phyloP scores from a whole-genome alignment of 2,113 vertebrate genomes.

The Pleuronectes platessa region DNA sequence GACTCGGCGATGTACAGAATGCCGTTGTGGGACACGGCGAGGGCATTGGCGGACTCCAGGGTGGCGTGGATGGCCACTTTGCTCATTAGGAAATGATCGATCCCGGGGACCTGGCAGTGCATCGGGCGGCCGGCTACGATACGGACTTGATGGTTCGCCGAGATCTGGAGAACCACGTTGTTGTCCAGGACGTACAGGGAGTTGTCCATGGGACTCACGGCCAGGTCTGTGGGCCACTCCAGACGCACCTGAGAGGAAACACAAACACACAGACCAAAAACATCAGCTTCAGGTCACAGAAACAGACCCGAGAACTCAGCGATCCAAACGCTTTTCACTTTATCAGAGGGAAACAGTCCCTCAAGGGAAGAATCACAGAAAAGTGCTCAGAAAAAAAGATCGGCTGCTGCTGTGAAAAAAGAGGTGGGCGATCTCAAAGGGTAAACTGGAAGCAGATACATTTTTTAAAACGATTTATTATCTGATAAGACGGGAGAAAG shows the following conservation, averaged over 20 bases:
- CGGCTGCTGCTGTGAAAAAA: constrained; percentile 24
- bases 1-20: constrained; percentile 96
- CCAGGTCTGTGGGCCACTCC: constrained; percentile 97
- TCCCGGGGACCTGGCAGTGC: constrained; percentile 98
- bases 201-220: constrained; percentile 97
- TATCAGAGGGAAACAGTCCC: constrained; percentile 32
- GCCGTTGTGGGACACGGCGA: constrained; percentile 93
- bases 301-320: constrained; percentile 33
- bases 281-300: constrained; percentile 38
- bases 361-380: constrained; percentile 39
- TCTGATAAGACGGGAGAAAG: constrained; percentile 55
- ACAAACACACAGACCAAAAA: constrained; percentile 21
- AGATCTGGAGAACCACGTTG: constrained; percentile 96
- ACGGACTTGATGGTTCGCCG: constrained; percentile 97
- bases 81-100: constrained; percentile 96
- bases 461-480: constrained; percentile 49
- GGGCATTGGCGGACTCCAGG: constrained; percentile 91
- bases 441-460: constrained; percentile 32
- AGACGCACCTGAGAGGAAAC: constrained; percentile 87
- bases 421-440: not conserved
- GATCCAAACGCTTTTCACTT: constrained; percentile 54
- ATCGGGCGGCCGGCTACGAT: constrained; percentile 95
- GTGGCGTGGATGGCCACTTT: constrained; percentile 95
- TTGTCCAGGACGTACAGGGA: constrained; percentile 97
- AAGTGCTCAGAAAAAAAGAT: constrained; percentile 39